Base-by-base conservation (phyloP, 2,888 invertebrate species). In the Acronicta aceris region DNA sequence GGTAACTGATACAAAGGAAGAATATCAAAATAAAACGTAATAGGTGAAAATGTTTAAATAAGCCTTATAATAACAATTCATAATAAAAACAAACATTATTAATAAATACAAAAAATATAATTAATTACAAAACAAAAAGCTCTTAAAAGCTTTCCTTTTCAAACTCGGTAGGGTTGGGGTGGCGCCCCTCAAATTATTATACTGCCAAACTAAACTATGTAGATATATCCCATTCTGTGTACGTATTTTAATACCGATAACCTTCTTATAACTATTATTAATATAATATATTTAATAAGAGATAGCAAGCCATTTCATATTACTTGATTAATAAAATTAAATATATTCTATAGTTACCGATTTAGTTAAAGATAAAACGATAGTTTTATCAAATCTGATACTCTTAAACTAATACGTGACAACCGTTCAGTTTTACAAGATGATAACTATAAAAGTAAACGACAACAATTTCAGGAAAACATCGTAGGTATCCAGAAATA, bases 101-200 rank as follows among this genome's bases (percentile, higher is more conserved):
- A 83, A 85, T 85, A 87, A 87, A 89, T 86, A 87, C 12, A 88
- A 79, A 89, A 88, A 82, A 86, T 88, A 92, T 88, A 92, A 91
- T 89, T 92, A 93, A 94, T 94, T 92, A 93, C 88, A 86, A 91
- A 92, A 92, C 92, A 93, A 93, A 92, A 92, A 93, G 90, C 93
- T 91, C 90, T 92, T 92, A 93, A 94, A 93, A 92, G 92, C 93
- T 92, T 92, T 93, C 90, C 90, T 89, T 91, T 89, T 88, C 88
- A 89, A 89, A 89, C 88, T 85, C 86, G 80, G 86, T 85, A 85
- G 88, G 88, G 89, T 89, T 89, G 91, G 93, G 93, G 93, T 89
- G 89, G 88, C 89, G 82, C 92, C 92, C 93, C 90, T 89, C 89
- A 83, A n/a, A 84, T 89, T 81, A 88, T 89, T 91, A 90, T 89